Conservation (phyloP, 2,888 invertebrate species). For the Polydrusus cervinus region DNA sequence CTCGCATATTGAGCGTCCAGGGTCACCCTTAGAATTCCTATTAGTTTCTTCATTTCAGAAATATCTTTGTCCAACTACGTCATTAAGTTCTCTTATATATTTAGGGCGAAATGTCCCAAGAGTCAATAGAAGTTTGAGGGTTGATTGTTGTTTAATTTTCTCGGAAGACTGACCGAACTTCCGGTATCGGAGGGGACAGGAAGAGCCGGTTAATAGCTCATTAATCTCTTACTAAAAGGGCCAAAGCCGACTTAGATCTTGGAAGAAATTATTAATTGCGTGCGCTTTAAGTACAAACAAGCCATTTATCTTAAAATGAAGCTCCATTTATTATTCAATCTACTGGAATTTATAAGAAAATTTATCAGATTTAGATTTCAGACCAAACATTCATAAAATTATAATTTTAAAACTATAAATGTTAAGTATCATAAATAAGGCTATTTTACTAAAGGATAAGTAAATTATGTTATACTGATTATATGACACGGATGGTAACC, state of each 20-base stretch:
- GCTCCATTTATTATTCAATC: slow-evolving; percentile 31
- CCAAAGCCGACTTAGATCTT: slow-evolving; percentile 27
- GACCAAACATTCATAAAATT: neutral
- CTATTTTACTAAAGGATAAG: too few relatives aligned
- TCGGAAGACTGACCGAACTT: slow-evolving; percentile 35
- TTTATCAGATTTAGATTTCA: neutral
- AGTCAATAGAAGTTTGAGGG: slow-evolving; percentile 39
- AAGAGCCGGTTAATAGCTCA: slow-evolving; percentile 36
- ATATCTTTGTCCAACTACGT: slow-evolving; percentile 9
- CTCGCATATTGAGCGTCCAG: neutral
- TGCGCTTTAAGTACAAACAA: slow-evolving; percentile 34
- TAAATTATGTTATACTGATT: too few relatives aligned
- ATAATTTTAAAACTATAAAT: too few relatives aligned
- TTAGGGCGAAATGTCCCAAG: slow-evolving; percentile 30
- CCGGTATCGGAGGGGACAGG: slow-evolving; percentile 25
- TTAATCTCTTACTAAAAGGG: slow-evolving; percentile 36
- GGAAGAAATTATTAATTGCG: slow-evolving; percentile 39
- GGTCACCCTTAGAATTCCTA: neutral
- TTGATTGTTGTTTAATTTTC: slow-evolving; percentile 45
- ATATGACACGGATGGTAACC: too few relatives aligned
- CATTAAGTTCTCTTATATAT: slow-evolving; percentile 26
- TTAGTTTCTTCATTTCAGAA: neutral
- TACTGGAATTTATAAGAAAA: slow-evolving; percentile 26
- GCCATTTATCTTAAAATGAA: slow-evolving; percentile 34
- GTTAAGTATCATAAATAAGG: too few relatives aligned